Evolutionary conservation across 2,888 invertebrate species (phyloP), one percentile per base, ranked within the genome.

Genomic region (Anodontia alba): DNA sequence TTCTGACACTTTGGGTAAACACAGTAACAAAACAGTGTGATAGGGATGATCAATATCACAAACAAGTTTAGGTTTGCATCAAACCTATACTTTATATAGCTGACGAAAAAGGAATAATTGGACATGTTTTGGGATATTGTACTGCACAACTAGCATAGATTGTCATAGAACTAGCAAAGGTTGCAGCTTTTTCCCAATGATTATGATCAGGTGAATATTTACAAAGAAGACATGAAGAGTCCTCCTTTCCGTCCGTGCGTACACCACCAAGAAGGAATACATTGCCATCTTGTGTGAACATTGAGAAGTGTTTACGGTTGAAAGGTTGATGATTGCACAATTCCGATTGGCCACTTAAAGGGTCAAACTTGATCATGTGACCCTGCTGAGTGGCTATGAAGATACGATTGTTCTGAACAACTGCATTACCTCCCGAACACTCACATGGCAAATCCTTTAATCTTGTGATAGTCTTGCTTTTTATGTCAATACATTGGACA

Each of bases 301-400:
- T 81, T 31, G 62, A 31, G 36, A 81, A 81, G 36, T 78, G 36
- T 72, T 78, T 78, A 20, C 78, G 73, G 29, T 12, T 46, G 46
- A 67, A 78, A n/a, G 78, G 75, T 26, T 78, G 78, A n/a, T 75
- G 67, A 43, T 73, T 42, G 62, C 81, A 81, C 29, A 78, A 49
- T 36, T 72, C 72, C 51, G 81, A 81, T 46, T 72, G 62, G 49
- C 68, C 81, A 8, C 71, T 54, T 17, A 46, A 26, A 31, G 72
- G 71, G 31, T 74, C 66, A 33, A 67, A 81, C 49, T 67, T 78
- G 75, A 81, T 78, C 75, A 81, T 72, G 57, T 81, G 72, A 72
- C 81, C 81, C 33, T 78, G 70, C n/a, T 75, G 57, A 17, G 75
- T 80, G 26, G 80, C 80, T 15, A 80, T 72, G 42, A 76, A 80